Base-by-base conservation (phyloP, 2,797 vertebrate genomes). In the Apogon hyalosoma region DNA sequence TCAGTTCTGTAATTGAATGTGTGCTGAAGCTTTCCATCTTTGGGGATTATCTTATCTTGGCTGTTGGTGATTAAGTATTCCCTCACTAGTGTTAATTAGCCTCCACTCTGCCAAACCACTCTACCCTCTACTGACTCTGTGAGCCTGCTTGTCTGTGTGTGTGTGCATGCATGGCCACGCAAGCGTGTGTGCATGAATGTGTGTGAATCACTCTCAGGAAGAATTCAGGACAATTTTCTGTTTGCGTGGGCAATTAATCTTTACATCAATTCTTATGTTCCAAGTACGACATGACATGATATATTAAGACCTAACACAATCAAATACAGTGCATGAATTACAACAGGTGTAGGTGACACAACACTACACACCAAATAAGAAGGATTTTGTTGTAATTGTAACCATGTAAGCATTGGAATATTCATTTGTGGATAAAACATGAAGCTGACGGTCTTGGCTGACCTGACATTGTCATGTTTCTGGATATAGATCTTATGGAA, bases 401-500 rank as follows among this genome's bases (percentile, higher is more conserved):
- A 24, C 21, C 21, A 24, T 24, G 21, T 47, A 6, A 48, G 33
- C 7, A 33, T 24, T 24, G 21, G 21, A 24, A 24, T 24, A 24
- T 24, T 24, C 64, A 40, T 43, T 50, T 72, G 66, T 59, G 15
- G 15, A 11, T 50, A 18, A 46, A 62, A 49, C 15, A 33, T 47
- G 11, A 61, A 36, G 46, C 51, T 15, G 11, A 40, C 57, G 33
- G 76, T 73, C 73, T 46, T 0, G 0, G 33, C 21, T 92, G 95
- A 98, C 97, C 97, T 99, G 88, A 99, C 97, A 3, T 99, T 99
- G 94, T 99, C 97, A 45, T 99, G 97, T 87, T 99, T 99, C 94
- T 98, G 97, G 90, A 99, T 99, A 93, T 99, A 99, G 92, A 99
- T 99, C 94, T 98, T 99, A 91, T 99, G 97, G 88, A 99, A 99